Evolutionary conservation across 1,140 invertebrate genomes (phyloP), one percentile per base, ranked within the genome.

Genomic region (Drosophila pachea): DNA sequence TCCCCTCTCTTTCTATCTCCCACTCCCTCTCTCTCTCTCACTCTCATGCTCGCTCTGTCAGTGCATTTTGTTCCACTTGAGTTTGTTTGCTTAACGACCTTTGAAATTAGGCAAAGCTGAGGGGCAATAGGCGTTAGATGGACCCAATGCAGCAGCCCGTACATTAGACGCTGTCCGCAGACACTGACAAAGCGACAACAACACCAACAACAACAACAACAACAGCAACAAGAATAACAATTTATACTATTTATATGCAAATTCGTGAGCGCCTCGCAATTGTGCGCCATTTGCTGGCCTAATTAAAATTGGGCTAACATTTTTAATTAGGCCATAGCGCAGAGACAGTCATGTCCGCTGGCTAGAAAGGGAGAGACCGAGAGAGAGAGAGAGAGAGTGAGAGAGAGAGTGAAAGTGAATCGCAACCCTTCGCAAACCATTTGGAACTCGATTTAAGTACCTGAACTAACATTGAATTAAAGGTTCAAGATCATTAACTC

Each of bases 81-180:
- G 86, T 88, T 86, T 88, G 86, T 88, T 88, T 88, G 86, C 76
- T 88, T 88, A 88, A 88, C 86, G 86, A 88, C 86, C 86, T 88
- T 88, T 88, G 86, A 88, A 88, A 88, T 88, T 88, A 84, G 81
- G 81, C 81, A 84, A 52, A 84, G 81, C 81, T 77, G 58, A 81
- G 82, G 81, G 81, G 52, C 79, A 86, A 79, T 76, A 74, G 81
- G 58, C 74, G 64, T 72, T 64, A 50, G 61, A 56, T 47, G 45
- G 68, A 72, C 53, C 52, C 59, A 52, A 47, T 63, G 65, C 70
- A 68, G 70, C 64, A 73, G 64, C 58, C 54, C 59, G 58, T 73
- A 73, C 66, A 69, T 69, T 69, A 73, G 60, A 63, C 47, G 55
- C 43, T 68, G 58, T 73, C 65, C 65, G 48, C 58, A 72, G 63